phyloP scores from a whole-genome alignment of 2,113 vertebrate species.

The Carassius gibelio region DNA sequence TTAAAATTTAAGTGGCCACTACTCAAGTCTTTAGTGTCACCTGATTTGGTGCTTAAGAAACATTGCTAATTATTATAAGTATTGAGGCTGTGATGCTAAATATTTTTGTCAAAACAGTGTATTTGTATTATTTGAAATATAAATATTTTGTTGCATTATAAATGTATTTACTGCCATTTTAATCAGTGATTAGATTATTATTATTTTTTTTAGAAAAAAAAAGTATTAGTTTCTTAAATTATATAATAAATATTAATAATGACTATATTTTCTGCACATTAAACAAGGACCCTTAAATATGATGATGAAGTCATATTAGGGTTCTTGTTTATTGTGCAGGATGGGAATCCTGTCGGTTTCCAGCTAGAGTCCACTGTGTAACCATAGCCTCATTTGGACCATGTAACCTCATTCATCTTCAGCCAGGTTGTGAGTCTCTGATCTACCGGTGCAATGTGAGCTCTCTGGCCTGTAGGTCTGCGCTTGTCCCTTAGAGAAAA shows the following conservation, averaged over 20 bases:
- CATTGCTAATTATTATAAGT: too few species aligned
- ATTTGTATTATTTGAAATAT: too few species aligned
- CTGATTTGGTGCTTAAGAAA: too few species aligned
- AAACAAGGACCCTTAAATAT: too few species aligned
- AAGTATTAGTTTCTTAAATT: neutral
- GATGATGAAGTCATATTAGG: neutral
- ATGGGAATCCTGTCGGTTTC: neutral
- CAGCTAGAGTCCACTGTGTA: neutral
- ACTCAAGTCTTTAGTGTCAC: too few species aligned
- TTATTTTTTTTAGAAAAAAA: neutral
- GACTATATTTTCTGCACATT: neutral
- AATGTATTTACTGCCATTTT: neutral
- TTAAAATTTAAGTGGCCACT: too few species aligned
- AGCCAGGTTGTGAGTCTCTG: constrained; percentile 22
- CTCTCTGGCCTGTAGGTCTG: neutral
- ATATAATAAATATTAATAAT: neutral
- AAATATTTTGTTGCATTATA: too few species aligned
- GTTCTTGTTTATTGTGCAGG: neutral
- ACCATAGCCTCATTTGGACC: constrained; percentile 25
- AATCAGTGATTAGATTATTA: neutral
- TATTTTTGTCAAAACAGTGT: too few species aligned
- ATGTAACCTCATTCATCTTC: constrained; percentile 45
- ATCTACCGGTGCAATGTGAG: constrained; percentile 16
- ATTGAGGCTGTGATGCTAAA: too few species aligned
- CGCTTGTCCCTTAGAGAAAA: constrained; percentile 12